Conservation (phyloP, 2,797 vertebrate genomes). For the Otolemur crassicaudatus region DNA sequence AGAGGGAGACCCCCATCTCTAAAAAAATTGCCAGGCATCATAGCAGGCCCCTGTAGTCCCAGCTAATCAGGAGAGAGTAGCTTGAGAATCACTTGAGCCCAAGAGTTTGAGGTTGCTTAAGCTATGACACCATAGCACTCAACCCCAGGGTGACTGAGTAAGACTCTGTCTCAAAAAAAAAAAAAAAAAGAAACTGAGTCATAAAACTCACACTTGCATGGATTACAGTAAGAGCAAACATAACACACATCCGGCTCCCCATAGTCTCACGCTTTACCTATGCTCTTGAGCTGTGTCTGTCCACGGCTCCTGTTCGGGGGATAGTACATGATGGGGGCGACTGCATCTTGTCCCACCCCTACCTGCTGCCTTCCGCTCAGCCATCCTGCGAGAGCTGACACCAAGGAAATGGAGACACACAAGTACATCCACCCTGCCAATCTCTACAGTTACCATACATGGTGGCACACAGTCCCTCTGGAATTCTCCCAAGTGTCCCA, state of each 20-base stretch:
- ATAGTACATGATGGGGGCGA: background rate
- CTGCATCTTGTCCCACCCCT: background rate
- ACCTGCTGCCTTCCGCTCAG: background rate
- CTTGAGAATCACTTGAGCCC: too few relatives aligned
- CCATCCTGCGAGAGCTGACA: too few relatives aligned
- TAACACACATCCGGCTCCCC: background rate
- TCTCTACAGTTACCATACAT: background rate
- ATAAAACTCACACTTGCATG: too few relatives aligned
- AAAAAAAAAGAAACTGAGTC: too few relatives aligned
- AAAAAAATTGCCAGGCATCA: too few relatives aligned
- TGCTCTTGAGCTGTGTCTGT: background rate
- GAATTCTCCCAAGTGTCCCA: background rate
- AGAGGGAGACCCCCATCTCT: too few relatives aligned
- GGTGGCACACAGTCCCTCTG: background rate
- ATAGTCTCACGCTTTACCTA: fast-evolving
- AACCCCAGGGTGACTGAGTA: too few relatives aligned
- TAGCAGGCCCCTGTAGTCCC: too few relatives aligned
- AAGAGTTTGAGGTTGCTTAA: too few relatives aligned
- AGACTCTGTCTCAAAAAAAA: too few relatives aligned
- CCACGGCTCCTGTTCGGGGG: fast-evolving
- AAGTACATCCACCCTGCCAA: background rate
- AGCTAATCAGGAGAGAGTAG: too few relatives aligned
- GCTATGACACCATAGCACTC: too few relatives aligned
- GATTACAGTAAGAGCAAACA: background rate
- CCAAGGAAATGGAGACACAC: background rate